A percentile compares a stretch with the other conserved stretches of the same genome.
These are phyloP conservation scores for Elgonia sp. DNA, from an alignment of 2,888 invertebrate species.

Conservation along the genomic window DNA sequence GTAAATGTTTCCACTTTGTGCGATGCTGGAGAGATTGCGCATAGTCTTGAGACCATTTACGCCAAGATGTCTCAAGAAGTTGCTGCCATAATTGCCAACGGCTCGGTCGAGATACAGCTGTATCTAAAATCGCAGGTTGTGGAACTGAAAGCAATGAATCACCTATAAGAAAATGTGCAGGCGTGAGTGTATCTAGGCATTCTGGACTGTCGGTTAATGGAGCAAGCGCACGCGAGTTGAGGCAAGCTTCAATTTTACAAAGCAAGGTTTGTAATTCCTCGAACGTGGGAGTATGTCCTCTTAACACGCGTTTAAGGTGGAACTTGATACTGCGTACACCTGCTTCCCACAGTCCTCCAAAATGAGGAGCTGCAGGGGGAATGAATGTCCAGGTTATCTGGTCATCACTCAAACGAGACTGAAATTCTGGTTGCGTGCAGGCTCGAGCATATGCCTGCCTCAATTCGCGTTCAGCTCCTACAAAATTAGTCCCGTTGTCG, in stretches of 20 bases:
- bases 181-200: not conserved
- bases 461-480: not conserved
- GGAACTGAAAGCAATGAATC: not conserved
- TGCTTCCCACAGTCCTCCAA: too few relatives aligned
- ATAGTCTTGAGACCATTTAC: conserved; percentile 14
- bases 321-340: too few relatives aligned
- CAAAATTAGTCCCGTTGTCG: not conserved
- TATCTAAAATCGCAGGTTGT: not conserved
- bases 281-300: not conserved
- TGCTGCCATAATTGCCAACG: conserved; percentile 11
- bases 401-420: too few relatives aligned
- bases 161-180: not conserved
- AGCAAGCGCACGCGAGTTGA: not conserved
- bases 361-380: too few relatives aligned
- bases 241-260: not conserved
- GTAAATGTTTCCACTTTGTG: not conserved
- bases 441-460: too few relatives aligned
- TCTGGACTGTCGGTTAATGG: not conserved
- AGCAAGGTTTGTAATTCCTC: too few relatives aligned
- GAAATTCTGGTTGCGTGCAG: too few relatives aligned
- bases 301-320: not conserved
- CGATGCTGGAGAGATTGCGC: not conserved
- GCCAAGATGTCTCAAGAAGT: not conserved
- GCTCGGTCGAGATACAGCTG: not conserved
- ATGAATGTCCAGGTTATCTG: too few relatives aligned